Percentiles rank a stretch among this genome's conserved stretches.
These are phyloP conservation scores for Amia ocellicauda DNA, from an alignment of 2,113 vertebrate genomes.

Conservation along the genomic window DNA sequence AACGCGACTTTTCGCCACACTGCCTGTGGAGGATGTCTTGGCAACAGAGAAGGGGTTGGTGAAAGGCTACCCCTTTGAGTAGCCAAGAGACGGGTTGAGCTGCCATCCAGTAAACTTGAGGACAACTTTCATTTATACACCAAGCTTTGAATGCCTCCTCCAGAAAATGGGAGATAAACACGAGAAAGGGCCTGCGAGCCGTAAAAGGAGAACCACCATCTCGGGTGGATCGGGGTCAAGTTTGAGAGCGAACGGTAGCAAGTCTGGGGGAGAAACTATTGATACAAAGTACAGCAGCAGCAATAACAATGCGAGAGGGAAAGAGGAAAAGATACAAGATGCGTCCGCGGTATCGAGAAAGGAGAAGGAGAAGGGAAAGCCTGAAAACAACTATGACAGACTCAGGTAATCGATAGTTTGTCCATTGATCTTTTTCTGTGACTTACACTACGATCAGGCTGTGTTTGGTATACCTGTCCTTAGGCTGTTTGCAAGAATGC, in stretches of 20 bases:
- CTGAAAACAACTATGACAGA: conserved; percentile 43
- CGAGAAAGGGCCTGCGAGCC: conserved; percentile 44
- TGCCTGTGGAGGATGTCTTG: conserved; percentile 6
- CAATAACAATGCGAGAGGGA: conserved; percentile 26
- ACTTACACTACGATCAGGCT: no score
- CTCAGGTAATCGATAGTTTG: conserved; percentile 52
- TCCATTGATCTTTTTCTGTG: not conserved
- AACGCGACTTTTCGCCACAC: not conserved
- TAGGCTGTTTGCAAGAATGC: no score
- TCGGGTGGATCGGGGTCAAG: conserved; percentile 29
- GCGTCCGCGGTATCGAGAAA: conserved; percentile 26
- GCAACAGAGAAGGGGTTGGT: not conserved
- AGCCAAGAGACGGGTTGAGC: not conserved
- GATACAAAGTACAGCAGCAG: conserved; percentile 14
- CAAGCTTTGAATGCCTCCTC: conserved; percentile 5
- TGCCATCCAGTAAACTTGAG: not conserved
- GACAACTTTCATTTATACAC: conserved; percentile 13
- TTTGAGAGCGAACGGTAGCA: conserved; percentile 46
- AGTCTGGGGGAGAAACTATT: conserved; percentile 29
- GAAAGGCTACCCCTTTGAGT: not conserved
- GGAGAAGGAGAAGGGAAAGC: conserved; percentile 38
- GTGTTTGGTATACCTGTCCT: no score
- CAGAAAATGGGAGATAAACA: conserved; percentile 59
- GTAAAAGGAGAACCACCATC: conserved; percentile 59
- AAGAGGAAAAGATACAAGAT: conserved; percentile 17